Evolutionary conservation across 1,140 invertebrate species (phyloP).

Genomic region (Drosophila truncata): DNA sequence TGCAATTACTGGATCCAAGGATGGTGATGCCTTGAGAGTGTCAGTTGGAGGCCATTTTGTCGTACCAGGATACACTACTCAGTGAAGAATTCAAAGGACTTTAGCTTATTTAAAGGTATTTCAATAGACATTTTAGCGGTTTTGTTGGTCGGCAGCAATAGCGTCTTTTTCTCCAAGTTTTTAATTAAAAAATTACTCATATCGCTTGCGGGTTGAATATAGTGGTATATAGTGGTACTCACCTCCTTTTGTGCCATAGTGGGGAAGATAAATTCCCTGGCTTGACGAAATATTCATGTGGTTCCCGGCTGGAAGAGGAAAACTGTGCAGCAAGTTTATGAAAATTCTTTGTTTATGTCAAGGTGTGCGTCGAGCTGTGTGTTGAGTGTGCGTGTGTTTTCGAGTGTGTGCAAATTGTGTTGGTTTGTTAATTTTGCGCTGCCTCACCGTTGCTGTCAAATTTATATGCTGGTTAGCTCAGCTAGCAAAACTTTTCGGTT

Average conservation of each 20-base stretch:
- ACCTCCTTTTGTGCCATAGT: background rate
- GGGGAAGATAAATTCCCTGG: constrained; percentile 67
- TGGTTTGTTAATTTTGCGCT: constrained; percentile 79
- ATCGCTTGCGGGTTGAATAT: constrained; percentile 19
- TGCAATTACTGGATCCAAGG: constrained; percentile 31
- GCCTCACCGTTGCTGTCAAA: constrained; percentile 60
- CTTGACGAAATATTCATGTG: constrained; percentile 79
- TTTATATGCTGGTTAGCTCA: constrained; percentile 78
- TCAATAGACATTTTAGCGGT: constrained; percentile 55
- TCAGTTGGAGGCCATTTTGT: constrained; percentile 16
- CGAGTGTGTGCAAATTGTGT: constrained; percentile 61
- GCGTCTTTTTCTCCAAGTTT: constrained; percentile 49
- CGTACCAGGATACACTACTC: background rate
- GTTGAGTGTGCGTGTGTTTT: background rate
- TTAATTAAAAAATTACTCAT: constrained; percentile 82
- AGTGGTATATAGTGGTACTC: constrained; percentile 9
- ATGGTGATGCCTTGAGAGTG: background rate
- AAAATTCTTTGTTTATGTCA: constrained; percentile 74
- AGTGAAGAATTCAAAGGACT: background rate
- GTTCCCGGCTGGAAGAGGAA: constrained; percentile 46
- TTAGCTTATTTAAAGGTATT: constrained; percentile 14
- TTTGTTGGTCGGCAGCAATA: constrained; percentile 19
- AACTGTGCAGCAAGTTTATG: constrained; percentile 77
- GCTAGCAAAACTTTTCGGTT: constrained; percentile 58
- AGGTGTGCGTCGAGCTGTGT: constrained; percentile 35